Base-by-base conservation (phyloP, 2,888 invertebrate species). In the Dorcus parallelipipedus region DNA sequence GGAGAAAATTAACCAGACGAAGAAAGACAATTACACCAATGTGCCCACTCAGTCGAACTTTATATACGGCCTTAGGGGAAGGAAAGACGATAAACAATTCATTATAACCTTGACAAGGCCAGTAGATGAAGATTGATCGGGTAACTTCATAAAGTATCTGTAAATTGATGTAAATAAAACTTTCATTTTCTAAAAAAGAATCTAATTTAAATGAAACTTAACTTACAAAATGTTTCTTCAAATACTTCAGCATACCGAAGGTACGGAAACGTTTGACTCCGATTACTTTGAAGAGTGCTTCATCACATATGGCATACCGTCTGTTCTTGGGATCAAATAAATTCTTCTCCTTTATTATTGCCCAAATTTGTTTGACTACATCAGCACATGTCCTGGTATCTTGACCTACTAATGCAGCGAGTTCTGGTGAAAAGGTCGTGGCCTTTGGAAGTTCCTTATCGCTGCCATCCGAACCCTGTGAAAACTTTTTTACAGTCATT, bases 171-270 rank as follows among this genome's bases (percentile, higher is more conserved):
- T 33, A 33, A 33, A 33, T 33, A 26, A 26, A 26, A 26, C 3
- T 5, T 3, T 26, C 26, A 26, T 1, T 26, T 26, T 26, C 14
- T 26, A 26, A 2, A 26, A 26, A 26, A 26, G 1, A 26, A 26
- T 26, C 26, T 14, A 14, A 14, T 14, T 14, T 14, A 14, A 14
- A 14, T 20, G 1, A 20, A 20, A 63, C 64, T 81, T 83, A 86
- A 71, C 84, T 84, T 72, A 84, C 80, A 79, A 96, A 95, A 81
- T 96, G 96, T 63, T 88, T 87, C 79, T 95, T 95, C 69, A 97
- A 84, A 79, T 93, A 93, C 78, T 97, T 97, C 90, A 97, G 92
- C 97, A 97, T 97, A 63, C 95, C 96, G 72, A 97, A 97, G 55
- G 93, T 93, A 69, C 93, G 89, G 84, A 97, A 95, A 71, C 95